Evolutionary conservation across 2,113 vertebrate genomes (phyloP).

Genomic region (Meleagris gallopavo): DNA sequence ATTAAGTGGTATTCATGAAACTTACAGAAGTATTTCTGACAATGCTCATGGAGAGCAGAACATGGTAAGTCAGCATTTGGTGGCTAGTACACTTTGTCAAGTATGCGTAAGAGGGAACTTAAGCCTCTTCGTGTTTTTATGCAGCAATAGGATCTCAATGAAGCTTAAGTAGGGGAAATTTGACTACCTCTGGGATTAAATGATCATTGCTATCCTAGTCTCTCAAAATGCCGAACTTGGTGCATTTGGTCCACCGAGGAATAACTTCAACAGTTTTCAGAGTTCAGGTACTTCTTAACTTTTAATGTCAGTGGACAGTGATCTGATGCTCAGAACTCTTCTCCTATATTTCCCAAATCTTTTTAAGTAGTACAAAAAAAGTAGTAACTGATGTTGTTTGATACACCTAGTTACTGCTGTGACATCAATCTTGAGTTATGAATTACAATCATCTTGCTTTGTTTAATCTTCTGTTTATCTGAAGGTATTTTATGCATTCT

Average conservation of each 20-base stretch:
- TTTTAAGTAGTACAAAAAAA: background rate
- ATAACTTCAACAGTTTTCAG: background rate
- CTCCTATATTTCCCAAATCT: background rate
- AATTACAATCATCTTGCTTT: background rate
- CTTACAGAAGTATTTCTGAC: background rate
- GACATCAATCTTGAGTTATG: background rate
- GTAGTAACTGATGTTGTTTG: background rate
- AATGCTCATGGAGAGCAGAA: fast-evolving
- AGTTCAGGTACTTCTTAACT: background rate
- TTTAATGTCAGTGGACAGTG: background rate
- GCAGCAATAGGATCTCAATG: background rate
- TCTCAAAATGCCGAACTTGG: background rate
- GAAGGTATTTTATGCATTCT: background rate
- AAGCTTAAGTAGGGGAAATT: conserved; percentile 3
- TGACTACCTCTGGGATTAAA: background rate
- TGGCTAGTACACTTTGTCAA: background rate
- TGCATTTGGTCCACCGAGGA: fast-evolving
- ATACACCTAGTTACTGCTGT: background rate
- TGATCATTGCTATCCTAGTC: background rate
- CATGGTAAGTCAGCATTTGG: background rate
- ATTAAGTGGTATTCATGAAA: background rate
- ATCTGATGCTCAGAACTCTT: background rate
- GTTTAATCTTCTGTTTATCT: background rate
- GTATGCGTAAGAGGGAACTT: background rate
- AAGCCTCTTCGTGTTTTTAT: conserved; percentile 18